These are phyloP conservation scores for Dendrophyllia cribrosa DNA, from an alignment of 64 coral and sea anemone genomes.

Conservation along the genomic window DNA sequence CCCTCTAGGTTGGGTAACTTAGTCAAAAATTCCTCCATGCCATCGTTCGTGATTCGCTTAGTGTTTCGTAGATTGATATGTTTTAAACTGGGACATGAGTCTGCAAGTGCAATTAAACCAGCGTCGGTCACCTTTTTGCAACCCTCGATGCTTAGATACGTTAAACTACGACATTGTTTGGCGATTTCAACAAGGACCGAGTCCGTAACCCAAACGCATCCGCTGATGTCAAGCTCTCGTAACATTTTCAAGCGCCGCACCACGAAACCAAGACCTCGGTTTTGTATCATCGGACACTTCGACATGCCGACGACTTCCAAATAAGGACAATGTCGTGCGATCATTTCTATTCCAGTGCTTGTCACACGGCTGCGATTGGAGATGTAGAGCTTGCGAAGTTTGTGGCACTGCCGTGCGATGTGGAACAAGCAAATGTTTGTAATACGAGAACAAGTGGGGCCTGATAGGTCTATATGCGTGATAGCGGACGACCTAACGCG, in stretches of 20 bases:
- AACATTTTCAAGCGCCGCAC: slow-evolving; percentile 36
- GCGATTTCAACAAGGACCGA: slow-evolving; percentile 30
- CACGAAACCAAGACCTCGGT: slow-evolving; percentile 37
- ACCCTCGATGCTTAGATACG: slow-evolving; percentile 68
- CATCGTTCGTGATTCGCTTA: slow-evolving; percentile 56
- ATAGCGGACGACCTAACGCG: slow-evolving; percentile 42
- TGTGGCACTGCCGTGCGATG: slow-evolving; percentile 57
- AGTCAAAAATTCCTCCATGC: slow-evolving; percentile 62
- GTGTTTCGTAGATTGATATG: slow-evolving; percentile 80
- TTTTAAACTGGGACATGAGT: slow-evolving; percentile 19
- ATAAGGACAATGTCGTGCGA: slow-evolving; percentile 57
- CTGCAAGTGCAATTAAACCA: slow-evolving; percentile 37
- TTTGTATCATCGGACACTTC: slow-evolving; percentile 46
- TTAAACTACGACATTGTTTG: slow-evolving; percentile 31
- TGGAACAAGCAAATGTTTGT: slow-evolving; percentile 61
- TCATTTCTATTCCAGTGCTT: slow-evolving; percentile 60
- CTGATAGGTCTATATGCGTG: slow-evolving; percentile 64
- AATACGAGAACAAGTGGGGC: slow-evolving; percentile 52
- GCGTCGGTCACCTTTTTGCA: slow-evolving; percentile 72
- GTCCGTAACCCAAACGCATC: slow-evolving; percentile 59
- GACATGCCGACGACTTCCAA: slow-evolving; percentile 59
- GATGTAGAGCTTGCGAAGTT: slow-evolving; percentile 37
- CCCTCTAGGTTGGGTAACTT: slow-evolving; percentile 44
- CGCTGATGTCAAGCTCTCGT: slow-evolving; percentile 44
- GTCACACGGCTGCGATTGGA: slow-evolving; percentile 63